Conservation (phyloP, 2,797 vertebrate species). For the Melopsittacus undulatus region DNA sequence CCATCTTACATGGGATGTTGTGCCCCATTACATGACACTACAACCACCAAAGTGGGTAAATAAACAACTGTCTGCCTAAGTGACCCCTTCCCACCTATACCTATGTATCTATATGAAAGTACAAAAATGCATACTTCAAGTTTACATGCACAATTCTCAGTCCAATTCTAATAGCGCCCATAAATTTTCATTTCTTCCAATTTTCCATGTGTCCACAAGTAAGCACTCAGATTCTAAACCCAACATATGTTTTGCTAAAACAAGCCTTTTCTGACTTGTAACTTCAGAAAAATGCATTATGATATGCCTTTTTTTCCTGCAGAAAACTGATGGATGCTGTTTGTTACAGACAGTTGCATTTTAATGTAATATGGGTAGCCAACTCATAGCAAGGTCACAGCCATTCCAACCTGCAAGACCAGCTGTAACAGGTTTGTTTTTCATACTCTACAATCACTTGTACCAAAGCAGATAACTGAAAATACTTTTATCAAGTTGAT, state of each 20-base stretch:
- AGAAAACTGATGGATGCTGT: background rate
- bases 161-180: background rate
- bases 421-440: conserved; percentile 23
- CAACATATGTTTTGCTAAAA: background rate
- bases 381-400: background rate
- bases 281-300: background rate
- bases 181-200: background rate
- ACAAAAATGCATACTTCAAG: fast-evolving
- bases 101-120: background rate
- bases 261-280: background rate
- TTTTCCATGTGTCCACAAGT: background rate
- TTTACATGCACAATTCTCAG: background rate
- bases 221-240: background rate
- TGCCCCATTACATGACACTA: background rate
- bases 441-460: background rate
- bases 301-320: background rate
- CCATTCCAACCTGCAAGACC: background rate
- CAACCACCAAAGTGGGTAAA: background rate
- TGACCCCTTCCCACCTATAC: background rate
- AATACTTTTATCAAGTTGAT: background rate
- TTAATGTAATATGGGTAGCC: background rate
- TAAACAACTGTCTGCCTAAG: background rate
- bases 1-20: background rate
- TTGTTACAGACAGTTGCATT: background rate
- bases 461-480: conserved; percentile 9